Percentiles rank a stretch among this genome's conserved stretches.
These are phyloP conservation scores for Triplophysa siluroides DNA, from an alignment of 2,113 vertebrate species.

Conservation along the genomic window DNA sequence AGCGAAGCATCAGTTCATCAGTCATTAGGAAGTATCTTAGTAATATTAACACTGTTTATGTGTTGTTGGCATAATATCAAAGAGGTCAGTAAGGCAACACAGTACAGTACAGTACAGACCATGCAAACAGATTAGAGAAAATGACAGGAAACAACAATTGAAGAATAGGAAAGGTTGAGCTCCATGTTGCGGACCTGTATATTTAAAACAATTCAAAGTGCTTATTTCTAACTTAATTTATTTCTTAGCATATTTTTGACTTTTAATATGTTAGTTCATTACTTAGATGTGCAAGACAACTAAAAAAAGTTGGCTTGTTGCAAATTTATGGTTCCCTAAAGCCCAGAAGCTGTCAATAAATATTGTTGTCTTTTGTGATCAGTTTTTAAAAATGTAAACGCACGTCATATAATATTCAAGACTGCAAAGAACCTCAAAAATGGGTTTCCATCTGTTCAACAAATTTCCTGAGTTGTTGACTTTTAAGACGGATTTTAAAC, in stretches of 20 bases:
- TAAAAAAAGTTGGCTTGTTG: neutral
- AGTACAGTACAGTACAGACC: slow-evolving; percentile 52
- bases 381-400: neutral
- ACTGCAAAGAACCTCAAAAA: slow-evolving; percentile 10
- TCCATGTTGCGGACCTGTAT: slow-evolving; percentile 26
- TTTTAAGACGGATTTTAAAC: slow-evolving; percentile 25
- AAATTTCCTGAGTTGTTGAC: slow-evolving; percentile 49
- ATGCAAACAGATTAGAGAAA: slow-evolving; percentile 54
- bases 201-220: slow-evolving; percentile 28
- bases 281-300: neutral
- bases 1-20: slow-evolving; percentile 32
- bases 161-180: slow-evolving; percentile 24
- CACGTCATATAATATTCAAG: neutral
- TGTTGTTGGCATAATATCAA: slow-evolving; percentile 50
- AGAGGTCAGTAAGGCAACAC: slow-evolving; percentile 69
- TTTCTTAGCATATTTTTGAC: neutral
- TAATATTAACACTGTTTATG: slow-evolving; percentile 37
- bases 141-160: slow-evolving; percentile 42
- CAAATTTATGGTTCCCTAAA: neutral
- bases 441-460: slow-evolving; percentile 25
- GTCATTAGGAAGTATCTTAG: slow-evolving; percentile 21
- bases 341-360: neutral
- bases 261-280: neutral
- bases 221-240: slow-evolving; percentile 3
- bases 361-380: too few relatives aligned